Base-by-base conservation (phyloP, 1,140 invertebrate species). In the Apis cerana region DNA sequence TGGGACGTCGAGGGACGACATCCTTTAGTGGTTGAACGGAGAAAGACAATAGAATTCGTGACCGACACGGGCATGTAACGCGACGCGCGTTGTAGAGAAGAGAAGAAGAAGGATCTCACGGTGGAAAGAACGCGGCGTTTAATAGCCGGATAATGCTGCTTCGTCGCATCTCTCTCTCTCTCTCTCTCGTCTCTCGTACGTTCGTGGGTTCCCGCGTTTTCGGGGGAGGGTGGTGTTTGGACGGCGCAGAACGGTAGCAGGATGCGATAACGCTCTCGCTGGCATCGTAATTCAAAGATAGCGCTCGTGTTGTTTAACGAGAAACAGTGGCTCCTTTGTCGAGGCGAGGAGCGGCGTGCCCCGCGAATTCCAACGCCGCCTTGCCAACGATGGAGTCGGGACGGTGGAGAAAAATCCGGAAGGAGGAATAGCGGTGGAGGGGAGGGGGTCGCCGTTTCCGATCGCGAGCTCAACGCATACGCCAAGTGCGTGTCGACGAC, bases 201-300 rank as follows among this genome's bases (percentile, higher is more conserved):
- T n/a, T n/a, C n/a, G 64, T 17, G 8, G 74, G 43, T 77, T 82
- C 75, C 69, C 85, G 69, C 86, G 77, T 87, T 87, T 87, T 84
- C 76, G 76, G 80, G 54, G 15, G 83, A 75, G 72, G 9, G 84
- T 71, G 72, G 27, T 89, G 89, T 90, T 90, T 89, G 89, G 75
- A 85, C 62, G 75, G 83, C 87, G 87, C 85, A 90, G 85, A 80
- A 88, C 89, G 89, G 89, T 90, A 90, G 89, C 89, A 85, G 89
- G 85, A 90, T 89, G 85, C 82, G 89, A 90, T 90, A 90, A 90
- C 79, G 71, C 50, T 21, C 5, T 43, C 4, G 33, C 67, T 65
- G 61, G 72, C 69, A 71, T 87, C 89, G 82, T 90, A 90, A 89
- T 88, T 90, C 87, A 90, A 89, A 88, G 89, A 90, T 90, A 90